Evolutionary conservation across 2,888 invertebrate species (phyloP).

Genomic region (Drosophila flavopinicola): DNA sequence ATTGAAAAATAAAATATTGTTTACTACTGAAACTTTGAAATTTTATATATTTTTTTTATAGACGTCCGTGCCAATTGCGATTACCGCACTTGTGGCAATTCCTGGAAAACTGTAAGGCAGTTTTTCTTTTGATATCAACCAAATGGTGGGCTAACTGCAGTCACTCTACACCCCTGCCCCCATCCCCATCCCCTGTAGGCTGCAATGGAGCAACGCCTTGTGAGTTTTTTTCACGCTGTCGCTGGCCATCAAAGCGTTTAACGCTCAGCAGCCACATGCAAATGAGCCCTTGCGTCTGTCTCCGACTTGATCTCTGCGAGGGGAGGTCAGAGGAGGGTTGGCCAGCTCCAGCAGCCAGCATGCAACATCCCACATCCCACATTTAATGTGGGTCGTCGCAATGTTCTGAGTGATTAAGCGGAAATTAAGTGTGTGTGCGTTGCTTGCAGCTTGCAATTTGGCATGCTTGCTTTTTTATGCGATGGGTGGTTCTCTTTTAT

Average conservation of each 20-base stretch:
- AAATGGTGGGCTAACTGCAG: conserved; percentile 25
- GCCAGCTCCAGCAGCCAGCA: conserved; percentile 38
- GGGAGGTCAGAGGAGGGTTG: conserved; percentile 15
- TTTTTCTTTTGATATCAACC: conserved; percentile 59
- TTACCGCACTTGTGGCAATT: conserved; percentile 65
- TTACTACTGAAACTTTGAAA: neutral
- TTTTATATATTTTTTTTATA: conserved; percentile 30
- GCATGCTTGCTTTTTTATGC: conserved; percentile 49
- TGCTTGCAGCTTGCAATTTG: conserved; percentile 60
- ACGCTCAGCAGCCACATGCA: conserved; percentile 76
- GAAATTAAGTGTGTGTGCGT: conserved; percentile 69
- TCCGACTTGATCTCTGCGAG: conserved; percentile 20
- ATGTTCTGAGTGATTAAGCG: conserved; percentile 73
- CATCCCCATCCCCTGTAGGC: neutral
- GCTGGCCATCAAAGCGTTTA: conserved; percentile 79
- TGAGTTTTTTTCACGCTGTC: conserved; percentile 57
- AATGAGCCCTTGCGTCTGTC: conserved; percentile 77
- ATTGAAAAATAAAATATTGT: neutral
- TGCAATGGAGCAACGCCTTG: conserved; percentile 57
- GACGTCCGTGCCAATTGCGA: conserved; percentile 64
- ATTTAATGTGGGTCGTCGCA: conserved; percentile 57
- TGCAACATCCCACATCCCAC: conserved; percentile 26
- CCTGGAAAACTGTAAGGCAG: conserved; percentile 67
- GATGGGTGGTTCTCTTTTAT: conserved; percentile 11
- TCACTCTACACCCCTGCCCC: neutral